Conservation (phyloP, 1,140 invertebrate species). For the Paracyclopina nana region DNA sequence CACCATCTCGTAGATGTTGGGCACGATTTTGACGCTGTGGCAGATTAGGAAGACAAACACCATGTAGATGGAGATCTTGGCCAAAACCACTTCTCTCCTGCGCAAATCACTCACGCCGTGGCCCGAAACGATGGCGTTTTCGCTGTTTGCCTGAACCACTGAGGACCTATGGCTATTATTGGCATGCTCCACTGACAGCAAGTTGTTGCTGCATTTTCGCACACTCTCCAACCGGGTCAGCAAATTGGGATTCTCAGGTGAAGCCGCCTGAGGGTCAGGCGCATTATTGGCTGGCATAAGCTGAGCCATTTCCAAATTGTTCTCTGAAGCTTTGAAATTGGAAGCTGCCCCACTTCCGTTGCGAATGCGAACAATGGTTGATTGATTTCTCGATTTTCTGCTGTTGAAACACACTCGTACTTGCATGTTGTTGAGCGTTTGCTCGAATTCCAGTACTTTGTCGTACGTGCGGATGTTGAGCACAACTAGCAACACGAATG, state of each 20-base stretch:
- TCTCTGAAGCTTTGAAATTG: neutral
- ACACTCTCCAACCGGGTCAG: neutral
- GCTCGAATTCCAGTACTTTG: constrained; percentile 1
- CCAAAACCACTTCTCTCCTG: constrained; percentile 6
- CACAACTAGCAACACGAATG: constrained; percentile 3
- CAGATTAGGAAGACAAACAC: constrained; percentile 10
- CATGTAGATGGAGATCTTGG: constrained; percentile 11
- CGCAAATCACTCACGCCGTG: neutral
- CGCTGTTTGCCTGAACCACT: no score
- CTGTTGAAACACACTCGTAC: constrained; percentile 2
- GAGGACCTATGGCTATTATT: no score
- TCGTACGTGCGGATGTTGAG: constrained; percentile 9
- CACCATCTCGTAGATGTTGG: constrained; percentile 4
- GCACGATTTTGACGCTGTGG: neutral
- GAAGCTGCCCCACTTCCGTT: neutral
- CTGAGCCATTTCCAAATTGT: neutral
- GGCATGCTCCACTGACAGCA: neutral
- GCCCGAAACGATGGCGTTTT: neutral
- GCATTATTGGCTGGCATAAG: no score
- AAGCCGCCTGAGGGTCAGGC: no score
- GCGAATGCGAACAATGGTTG: no score
- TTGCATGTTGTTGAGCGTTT: neutral
- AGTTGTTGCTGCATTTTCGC: neutral
- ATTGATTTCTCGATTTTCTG: neutral
- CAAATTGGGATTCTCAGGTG: neutral